Conservation (phyloP, 53 echinoderm and acorn worm genomes). For the Holothuria leucospilota region DNA sequence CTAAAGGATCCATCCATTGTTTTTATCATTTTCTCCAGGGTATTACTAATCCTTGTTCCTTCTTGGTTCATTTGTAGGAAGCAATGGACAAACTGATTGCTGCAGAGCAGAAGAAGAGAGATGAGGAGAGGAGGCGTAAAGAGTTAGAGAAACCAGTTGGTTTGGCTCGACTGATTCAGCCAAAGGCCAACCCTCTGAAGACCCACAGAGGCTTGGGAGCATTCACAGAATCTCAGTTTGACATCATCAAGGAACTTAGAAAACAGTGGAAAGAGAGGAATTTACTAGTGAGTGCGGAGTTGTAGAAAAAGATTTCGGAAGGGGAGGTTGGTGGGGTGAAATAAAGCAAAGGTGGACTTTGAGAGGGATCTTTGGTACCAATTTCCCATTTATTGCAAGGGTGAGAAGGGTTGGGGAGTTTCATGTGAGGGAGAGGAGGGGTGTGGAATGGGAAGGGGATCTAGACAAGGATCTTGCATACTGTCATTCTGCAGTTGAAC, state of each 20-base stretch:
- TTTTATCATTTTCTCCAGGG: no score
- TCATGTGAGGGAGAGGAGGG: no score
- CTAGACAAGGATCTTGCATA: no score
- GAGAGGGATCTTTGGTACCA: no score
- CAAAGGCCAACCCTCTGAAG: slow-evolving; percentile 68
- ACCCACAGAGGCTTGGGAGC: slow-evolving; percentile 77
- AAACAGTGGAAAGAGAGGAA: slow-evolving; percentile 29
- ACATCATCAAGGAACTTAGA: slow-evolving; percentile 38
- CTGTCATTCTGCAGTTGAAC: no score
- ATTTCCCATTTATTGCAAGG: no score
- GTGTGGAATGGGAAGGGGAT: no score
- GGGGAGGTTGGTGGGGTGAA: no score
- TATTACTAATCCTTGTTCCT: background rate
- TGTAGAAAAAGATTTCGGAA: no score
- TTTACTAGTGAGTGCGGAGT: background rate
- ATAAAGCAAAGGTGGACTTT: no score
- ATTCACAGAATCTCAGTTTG: slow-evolving; percentile 58
- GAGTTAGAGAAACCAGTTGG: slow-evolving; percentile 85
- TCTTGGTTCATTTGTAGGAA: slow-evolving; percentile 37
- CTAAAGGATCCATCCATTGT: no score
- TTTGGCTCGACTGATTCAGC: slow-evolving; percentile 80
- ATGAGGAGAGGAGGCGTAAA: slow-evolving; percentile 64
- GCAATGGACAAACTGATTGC: slow-evolving; percentile 73
- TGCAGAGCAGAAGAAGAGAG: slow-evolving; percentile 65
- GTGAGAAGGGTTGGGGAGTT: no score